These are phyloP conservation scores for Tenodera sinensis DNA, from an alignment of 2,888 invertebrate species.

Conservation along the genomic window DNA sequence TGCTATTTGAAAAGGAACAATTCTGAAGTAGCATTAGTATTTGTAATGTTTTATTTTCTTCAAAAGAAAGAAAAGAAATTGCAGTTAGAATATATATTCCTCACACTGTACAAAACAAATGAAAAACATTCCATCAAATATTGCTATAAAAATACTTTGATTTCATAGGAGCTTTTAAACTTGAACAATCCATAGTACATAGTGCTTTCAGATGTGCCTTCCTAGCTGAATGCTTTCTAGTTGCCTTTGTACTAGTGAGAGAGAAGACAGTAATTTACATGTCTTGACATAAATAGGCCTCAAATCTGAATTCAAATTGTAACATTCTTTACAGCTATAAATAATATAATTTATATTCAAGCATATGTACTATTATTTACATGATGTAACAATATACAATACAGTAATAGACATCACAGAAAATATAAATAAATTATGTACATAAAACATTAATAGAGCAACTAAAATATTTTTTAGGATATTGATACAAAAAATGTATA, in stretches of 20 bases:
- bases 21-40: not conserved
- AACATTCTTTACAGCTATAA: not conserved
- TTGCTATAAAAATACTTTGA: not conserved
- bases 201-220: not conserved
- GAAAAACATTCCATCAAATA: not conserved
- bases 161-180: not conserved
- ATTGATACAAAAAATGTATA: not conserved
- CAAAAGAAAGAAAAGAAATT: not conserved
- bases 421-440: not conserved
- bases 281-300: not conserved
- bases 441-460: not conserved
- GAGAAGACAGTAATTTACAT: not conserved
- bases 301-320: not conserved
- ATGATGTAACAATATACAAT: not conserved
- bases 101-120: slow-evolving; percentile 5
- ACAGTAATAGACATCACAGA: not conserved
- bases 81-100: not conserved
- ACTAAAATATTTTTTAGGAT: not conserved
- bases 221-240: not conserved
- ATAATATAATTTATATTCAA: not conserved
- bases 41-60: not conserved
- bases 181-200: not conserved
- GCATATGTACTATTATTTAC: not conserved
- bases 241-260: not conserved
- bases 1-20: no score